Conservation (phyloP, 1,140 invertebrate genomes). For the Trachymyrmex cornetzi region DNA sequence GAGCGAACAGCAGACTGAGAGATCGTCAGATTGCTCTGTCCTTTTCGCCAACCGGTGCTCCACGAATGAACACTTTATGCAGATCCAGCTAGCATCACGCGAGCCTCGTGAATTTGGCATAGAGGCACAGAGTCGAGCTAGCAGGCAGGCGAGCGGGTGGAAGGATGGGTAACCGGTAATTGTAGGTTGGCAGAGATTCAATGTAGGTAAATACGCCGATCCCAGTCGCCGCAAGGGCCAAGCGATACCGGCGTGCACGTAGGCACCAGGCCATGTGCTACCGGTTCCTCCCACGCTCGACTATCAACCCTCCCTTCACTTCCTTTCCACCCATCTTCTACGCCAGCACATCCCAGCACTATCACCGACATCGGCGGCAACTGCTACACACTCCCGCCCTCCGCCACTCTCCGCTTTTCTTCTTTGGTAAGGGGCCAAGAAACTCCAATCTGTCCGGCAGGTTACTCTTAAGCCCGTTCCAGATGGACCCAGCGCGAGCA, state of each 20-base stretch:
- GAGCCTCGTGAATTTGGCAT: conserved; percentile 83
- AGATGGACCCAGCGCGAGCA: conserved; percentile 79
- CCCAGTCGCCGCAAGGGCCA: conserved; percentile 75
- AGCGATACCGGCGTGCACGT: conserved; percentile 79
- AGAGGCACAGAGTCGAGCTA: conserved; percentile 71
- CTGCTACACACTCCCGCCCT: conserved; percentile 64
- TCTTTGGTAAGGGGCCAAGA: conserved; percentile 85
- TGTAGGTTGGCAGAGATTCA: conserved; percentile 87
- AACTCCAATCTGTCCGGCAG: conserved; percentile 82
- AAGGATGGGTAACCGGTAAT: conserved; percentile 86
- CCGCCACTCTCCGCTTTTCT: conserved; percentile 71
- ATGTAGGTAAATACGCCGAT: conserved; percentile 86
- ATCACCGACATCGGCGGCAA: conserved; percentile 67
- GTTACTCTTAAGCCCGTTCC: conserved; percentile 80
- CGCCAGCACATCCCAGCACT: conserved; percentile 48
- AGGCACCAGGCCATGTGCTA: conserved; percentile 82
- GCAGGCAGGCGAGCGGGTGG: conserved; percentile 58
- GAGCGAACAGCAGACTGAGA: conserved; percentile 65
- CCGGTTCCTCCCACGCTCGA: conserved; percentile 61
- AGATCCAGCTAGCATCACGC: conserved; percentile 79
- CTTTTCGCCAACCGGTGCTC: conserved; percentile 55
- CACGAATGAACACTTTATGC: conserved; percentile 77
- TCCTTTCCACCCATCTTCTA: conserved; percentile 57
- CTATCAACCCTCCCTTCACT: conserved; percentile 36
- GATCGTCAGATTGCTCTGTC: conserved; percentile 73